Evolutionary conservation across 2,797 vertebrate species (phyloP).

Genomic region (Neosalanx taihuensis): DNA sequence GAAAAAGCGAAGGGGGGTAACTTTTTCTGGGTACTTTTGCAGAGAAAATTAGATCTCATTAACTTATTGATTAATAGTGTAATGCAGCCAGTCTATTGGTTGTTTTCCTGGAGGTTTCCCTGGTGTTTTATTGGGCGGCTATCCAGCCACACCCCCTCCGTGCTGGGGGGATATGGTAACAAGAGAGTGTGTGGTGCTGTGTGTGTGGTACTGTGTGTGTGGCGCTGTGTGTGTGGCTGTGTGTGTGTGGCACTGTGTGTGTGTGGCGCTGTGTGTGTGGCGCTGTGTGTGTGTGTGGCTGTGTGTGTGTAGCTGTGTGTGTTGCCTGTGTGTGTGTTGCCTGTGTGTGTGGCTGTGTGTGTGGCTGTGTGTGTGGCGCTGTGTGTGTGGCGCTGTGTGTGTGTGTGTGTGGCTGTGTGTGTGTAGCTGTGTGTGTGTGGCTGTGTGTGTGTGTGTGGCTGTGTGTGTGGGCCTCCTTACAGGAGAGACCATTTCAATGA

Average conservation of each 20-base stretch:
- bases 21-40: conserved; percentile 68
- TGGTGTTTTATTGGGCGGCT: conserved; percentile 56
- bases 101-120: conserved; percentile 60
- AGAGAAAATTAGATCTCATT: conserved; percentile 78
- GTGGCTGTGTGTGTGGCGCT: conserved; percentile 9
- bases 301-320: conserved; percentile 10
- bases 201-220: conserved; percentile 15
- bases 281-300: conserved; percentile 15
- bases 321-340: conserved; percentile 6
- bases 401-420: conserved; percentile 20
- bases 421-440: conserved; percentile 11
- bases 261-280: too few relatives aligned
- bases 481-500: background rate
- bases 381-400: conserved; percentile 17
- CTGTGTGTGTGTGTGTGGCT: conserved; percentile 5
- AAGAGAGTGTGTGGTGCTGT: conserved; percentile 41
- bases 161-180: conserved; percentile 50
- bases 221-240: conserved; percentile 15
- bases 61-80: conserved; percentile 80
- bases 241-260: conserved; percentile 3
- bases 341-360: conserved; percentile 19
- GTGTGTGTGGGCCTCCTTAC: background rate
- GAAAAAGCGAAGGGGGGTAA: conserved; percentile 52
- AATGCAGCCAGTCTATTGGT: conserved; percentile 69
- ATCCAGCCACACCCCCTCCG: conserved; percentile 52